Conservation (phyloP, 2,113 vertebrate genomes). For the Oreochromis tanganicae region DNA sequence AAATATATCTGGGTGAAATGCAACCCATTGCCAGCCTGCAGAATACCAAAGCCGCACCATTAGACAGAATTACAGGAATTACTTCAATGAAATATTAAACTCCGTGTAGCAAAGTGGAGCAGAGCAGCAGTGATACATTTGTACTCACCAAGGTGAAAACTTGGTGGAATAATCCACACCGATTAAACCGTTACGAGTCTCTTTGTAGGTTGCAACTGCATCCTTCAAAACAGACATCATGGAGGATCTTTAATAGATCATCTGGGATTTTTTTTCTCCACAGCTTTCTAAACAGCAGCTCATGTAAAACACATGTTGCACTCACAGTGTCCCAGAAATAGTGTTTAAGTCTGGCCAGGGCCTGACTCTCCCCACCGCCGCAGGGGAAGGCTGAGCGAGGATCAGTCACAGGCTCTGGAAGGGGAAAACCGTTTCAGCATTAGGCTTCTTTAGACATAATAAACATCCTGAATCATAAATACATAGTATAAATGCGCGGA, state of each 20-base stretch:
- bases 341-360: constrained; percentile 74
- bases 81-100: not conserved
- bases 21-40: constrained; percentile 79
- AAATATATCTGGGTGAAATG: constrained; percentile 79
- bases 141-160: constrained; percentile 76
- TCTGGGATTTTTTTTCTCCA: not conserved
- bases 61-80: not conserved
- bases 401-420: constrained; percentile 68
- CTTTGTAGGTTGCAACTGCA: constrained; percentile 77
- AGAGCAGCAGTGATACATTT: not conserved
- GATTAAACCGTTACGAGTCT: constrained; percentile 77
- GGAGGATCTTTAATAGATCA: not conserved
- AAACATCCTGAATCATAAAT: not conserved
- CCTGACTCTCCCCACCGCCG: constrained; percentile 77
- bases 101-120: not conserved
- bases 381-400: constrained; percentile 78
- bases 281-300: not conserved
- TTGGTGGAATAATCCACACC: constrained; percentile 81
- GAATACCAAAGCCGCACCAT: not conserved
- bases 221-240: constrained; percentile 58
- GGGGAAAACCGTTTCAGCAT: not conserved
- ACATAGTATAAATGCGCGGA: not conserved
- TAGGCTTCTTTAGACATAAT: not conserved
- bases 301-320: not conserved
- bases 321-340: constrained; percentile 83